Percentiles rank a stretch among this genome's conserved stretches.
Conservation (phyloP, 2,888 invertebrate species). For the Thalpophila matura region DNA sequence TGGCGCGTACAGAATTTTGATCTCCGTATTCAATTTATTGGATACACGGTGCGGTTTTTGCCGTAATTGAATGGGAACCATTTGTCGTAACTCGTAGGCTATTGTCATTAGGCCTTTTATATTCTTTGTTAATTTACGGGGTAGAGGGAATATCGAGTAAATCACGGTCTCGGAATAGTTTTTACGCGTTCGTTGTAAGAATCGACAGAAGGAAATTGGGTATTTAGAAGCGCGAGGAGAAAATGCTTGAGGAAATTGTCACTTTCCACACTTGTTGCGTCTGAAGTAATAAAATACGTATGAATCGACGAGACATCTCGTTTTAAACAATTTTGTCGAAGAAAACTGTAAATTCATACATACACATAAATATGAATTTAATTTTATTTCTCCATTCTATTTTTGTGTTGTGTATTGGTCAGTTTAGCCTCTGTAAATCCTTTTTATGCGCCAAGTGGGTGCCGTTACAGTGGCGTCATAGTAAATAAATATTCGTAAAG, state of each 20-base stretch:
- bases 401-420: constrained; percentile 33
- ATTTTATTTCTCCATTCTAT: neutral
- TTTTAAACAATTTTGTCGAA: neutral
- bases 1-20: constrained; percentile 77
- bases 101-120: constrained; percentile 24
- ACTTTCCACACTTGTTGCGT: constrained; percentile 54
- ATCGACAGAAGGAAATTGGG: constrained; percentile 34
- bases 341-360: neutral
- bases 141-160: constrained; percentile 21
- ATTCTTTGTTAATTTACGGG: neutral
- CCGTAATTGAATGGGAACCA: constrained; percentile 41
- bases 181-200: constrained; percentile 3
- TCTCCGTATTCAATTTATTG: constrained; percentile 71
- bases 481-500: constrained; percentile 62
- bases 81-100: constrained; percentile 26
- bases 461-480: constrained; percentile 48
- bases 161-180: constrained; percentile 13
- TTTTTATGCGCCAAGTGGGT: constrained; percentile 55
- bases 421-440: constrained; percentile 30
- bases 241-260: constrained; percentile 44
- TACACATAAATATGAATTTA: neutral
- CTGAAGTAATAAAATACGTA: constrained; percentile 4
- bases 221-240: constrained; percentile 35
- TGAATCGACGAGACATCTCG: neutral
- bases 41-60: constrained; percentile 53